phyloP scores from a whole-genome alignment of 1,140 invertebrate genomes.

The Orchestia grillus region DNA sequence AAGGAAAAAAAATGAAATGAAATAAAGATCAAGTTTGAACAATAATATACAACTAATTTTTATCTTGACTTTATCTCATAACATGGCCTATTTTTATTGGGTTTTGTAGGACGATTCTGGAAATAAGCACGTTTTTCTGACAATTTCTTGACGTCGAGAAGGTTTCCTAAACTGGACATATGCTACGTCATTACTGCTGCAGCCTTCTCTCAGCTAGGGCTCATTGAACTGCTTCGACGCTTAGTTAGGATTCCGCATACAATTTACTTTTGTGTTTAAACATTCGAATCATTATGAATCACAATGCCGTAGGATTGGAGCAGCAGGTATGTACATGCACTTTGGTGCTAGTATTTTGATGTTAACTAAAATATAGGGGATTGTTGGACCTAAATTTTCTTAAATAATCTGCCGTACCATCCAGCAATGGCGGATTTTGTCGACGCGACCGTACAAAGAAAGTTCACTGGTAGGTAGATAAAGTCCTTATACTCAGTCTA shows the following conservation, averaged over 20 bases:
- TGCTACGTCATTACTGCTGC: background rate
- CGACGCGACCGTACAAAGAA: background rate
- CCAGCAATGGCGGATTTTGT: constrained; percentile 20
- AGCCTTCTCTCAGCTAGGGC: constrained; percentile 27
- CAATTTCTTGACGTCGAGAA: background rate
- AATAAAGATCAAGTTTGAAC: no score
- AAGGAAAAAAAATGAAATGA: no score
- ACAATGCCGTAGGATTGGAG: constrained; percentile 44
- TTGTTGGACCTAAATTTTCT: background rate
- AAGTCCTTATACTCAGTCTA: no score
- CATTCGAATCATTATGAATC: constrained; percentile 35
- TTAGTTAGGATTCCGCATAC: background rate
- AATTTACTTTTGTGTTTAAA: constrained; percentile 1
- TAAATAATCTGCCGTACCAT: background rate
- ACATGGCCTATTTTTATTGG: no score
- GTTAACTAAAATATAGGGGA: background rate
- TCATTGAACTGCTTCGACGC: constrained; percentile 2
- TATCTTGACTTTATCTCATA: no score
- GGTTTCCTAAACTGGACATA: background rate
- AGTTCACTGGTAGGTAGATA: background rate
- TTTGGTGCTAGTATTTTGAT: background rate
- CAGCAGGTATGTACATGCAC: background rate
- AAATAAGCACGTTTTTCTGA: background rate
- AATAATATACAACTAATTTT: no score
- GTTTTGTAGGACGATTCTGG: no score